A percentile compares a stretch with the other conserved stretches of the same genome.
Conservation (phyloP, 2,888 invertebrate species). For the Palloptera scutellata region DNA sequence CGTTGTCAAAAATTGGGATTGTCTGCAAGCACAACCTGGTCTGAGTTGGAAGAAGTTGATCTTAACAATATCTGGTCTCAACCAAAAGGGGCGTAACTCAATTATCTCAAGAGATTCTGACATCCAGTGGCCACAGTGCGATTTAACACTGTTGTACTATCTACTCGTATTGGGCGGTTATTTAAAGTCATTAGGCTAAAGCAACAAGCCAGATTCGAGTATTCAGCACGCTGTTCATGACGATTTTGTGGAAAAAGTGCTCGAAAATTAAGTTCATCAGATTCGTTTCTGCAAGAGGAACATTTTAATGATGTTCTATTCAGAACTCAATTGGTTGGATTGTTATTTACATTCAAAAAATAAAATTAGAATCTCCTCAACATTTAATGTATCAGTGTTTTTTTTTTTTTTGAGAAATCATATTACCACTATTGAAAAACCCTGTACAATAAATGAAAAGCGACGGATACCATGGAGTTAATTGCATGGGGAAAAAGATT, state of each 20-base stretch:
- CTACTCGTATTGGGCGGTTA: neutral
- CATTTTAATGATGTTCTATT: conserved; percentile 4
- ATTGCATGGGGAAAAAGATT: too few species aligned
- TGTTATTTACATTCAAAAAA: neutral
- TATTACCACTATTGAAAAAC: neutral
- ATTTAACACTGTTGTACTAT: neutral
- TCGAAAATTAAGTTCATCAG: neutral
- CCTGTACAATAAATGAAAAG: neutral
- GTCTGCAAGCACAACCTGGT: too few species aligned
- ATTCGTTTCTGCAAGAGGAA: neutral
- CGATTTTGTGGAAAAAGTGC: neutral
- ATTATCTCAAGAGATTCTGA: neutral
- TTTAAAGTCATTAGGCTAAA: neutral
- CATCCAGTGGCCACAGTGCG: too few species aligned
- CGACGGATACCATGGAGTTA: too few species aligned
- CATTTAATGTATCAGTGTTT: neutral
- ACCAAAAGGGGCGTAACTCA: neutral
- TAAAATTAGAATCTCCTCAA: neutral
- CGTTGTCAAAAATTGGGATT: too few species aligned
- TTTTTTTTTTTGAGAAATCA: neutral
- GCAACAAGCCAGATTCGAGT: too few species aligned
- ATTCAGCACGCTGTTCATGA: neutral
- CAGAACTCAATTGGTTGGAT: neutral
- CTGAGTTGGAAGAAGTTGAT: neutral
- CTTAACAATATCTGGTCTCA: neutral